phyloP scores from a whole-genome alignment of 2,888 invertebrate species.

The Neoitamus cyanurus region DNA sequence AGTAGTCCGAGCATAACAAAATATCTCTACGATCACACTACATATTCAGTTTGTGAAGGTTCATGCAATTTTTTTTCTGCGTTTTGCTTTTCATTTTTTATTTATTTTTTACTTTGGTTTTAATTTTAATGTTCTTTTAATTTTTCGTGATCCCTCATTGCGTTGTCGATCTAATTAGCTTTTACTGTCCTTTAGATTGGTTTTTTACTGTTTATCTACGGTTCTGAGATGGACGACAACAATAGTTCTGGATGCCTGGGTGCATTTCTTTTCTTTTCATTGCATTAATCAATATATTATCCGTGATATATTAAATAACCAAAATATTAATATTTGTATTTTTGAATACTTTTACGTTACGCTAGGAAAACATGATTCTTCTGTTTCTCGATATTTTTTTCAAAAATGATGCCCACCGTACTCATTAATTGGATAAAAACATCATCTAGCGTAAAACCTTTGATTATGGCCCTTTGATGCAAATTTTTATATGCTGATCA shows the following conservation, averaged over 20 bases:
- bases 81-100: not conserved
- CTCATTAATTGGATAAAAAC: no score
- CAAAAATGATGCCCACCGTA: no score
- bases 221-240: not conserved
- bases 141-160: conserved; percentile 18
- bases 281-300: not conserved
- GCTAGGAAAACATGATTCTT: no score
- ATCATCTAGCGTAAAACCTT: no score
- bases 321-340: no score
- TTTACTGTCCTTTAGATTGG: not conserved
- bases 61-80: conserved; percentile 35
- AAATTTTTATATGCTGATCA: no score
- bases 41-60: conserved; percentile 22
- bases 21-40: conserved; percentile 26
- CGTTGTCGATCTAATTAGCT: not conserved
- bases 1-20: conserved; percentile 32
- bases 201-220: conserved; percentile 8
- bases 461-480: no score
- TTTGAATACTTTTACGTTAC: no score
- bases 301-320: not conserved
- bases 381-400: no score
- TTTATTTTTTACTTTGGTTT: not conserved
- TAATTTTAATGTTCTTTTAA: not conserved
- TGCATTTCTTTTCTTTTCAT: not conserved
- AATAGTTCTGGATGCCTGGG: not conserved